phyloP scores from a whole-genome alignment of 2,888 invertebrate genomes.

The Scotopteryx bipunctaria region DNA sequence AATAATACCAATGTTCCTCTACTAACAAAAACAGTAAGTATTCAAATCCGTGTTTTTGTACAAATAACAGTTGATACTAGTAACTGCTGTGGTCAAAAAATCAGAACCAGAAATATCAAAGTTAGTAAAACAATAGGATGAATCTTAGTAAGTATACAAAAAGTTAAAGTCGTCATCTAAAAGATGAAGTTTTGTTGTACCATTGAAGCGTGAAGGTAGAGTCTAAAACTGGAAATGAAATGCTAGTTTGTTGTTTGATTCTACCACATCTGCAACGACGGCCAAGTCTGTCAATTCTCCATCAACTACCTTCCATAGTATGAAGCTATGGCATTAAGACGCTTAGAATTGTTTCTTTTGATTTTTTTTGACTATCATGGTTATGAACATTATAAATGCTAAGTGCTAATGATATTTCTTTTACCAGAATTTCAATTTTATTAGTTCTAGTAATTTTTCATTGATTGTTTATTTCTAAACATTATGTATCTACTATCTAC shows the following conservation, averaged over 20 bases:
- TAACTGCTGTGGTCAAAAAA: not conserved
- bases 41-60: not conserved
- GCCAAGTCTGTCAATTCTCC: constrained; percentile 6
- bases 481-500: too few species aligned
- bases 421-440: too few species aligned
- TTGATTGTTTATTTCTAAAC: too few species aligned
- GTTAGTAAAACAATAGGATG: constrained; percentile 7
- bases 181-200: constrained; percentile 39
- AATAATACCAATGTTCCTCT: too few species aligned
- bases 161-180: constrained; percentile 47
- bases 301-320: not conserved
- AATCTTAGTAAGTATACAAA: constrained; percentile 22
- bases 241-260: constrained; percentile 15
- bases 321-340: too few species aligned
- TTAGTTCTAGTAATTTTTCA: too few species aligned
- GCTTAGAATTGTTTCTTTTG: too few species aligned
- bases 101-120: not conserved
- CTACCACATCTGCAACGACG: constrained; percentile 16
- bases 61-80: too few species aligned
- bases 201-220: constrained; percentile 44
- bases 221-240: constrained; percentile 29
- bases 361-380: too few species aligned
- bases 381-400: constrained; percentile 19
- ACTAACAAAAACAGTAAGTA: too few species aligned
- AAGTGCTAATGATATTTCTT: too few species aligned